Evolutionary conservation across 2,888 invertebrate genomes (phyloP), one percentile per base, ranked within the genome.

Genomic region (Macrophya alboannulata): DNA sequence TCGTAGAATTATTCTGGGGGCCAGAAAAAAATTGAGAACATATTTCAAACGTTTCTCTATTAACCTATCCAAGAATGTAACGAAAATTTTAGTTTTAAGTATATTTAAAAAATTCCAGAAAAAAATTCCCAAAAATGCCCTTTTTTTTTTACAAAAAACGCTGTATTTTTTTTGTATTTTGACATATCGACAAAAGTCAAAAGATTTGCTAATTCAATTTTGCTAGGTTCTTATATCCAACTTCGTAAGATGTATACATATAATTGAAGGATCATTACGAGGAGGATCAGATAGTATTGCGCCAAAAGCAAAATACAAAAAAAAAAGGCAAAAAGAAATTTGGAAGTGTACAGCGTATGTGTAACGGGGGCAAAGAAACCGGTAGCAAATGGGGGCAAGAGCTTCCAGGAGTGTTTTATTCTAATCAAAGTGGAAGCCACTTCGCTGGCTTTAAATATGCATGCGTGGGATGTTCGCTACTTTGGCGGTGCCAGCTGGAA

Each of bases 381-480:
- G 81, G 81, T 65, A 15, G 51, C 37, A 65, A 65, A 59, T 40
- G 37, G 43, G 62, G 62, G 62, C 81, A 65, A 81, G 25, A 81
- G 81, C 62, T 81, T 81, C 43, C 62, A 43, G 62, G 62, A 51
- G 81, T 81, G 62, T 81, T 81, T 81, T 81, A 81, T 81, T 81
- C 62, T 81, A 81, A 81, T 81, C 62, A 81, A 62, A 81, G 81
- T 81, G 81, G 81, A 59, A 81, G 62, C 81, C 81, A 81, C 81
- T 81, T 81, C 62, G 81, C 62, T 43, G 45, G 62, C 62, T 37
- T 40, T 81, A 62, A 81, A 81, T 81, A 81, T 81, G 62, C 62
- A 81, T 81, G 59, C 59, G 81, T 51, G 59, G 4, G 51, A 81
- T 81, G 81, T 31, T 65, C 81, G 21, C 62, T 81, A 43, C 62